These are phyloP conservation scores for Xestobium rufovillosum DNA, from an alignment of 2,888 invertebrate species.

Conservation along the genomic window DNA sequence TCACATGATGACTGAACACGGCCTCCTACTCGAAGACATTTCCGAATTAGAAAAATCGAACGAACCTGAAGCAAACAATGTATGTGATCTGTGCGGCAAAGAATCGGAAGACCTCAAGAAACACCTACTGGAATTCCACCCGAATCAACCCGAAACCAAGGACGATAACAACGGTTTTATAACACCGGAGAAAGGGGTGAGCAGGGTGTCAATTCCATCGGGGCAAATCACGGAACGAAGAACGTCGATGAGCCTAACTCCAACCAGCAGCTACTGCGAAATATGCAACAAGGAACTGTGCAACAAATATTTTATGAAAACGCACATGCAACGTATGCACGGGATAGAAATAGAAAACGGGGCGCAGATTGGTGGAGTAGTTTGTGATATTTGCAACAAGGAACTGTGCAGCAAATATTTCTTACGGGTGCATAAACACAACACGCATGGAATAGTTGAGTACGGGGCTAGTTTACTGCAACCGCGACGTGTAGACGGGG, in stretches of 20 bases:
- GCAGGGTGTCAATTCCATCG: constrained; percentile 27
- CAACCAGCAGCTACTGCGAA: constrained; percentile 87
- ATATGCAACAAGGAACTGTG: constrained; percentile 98
- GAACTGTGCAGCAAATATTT: constrained; percentile 98
- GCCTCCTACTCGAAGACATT: constrained; percentile 45
- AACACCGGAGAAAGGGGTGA: constrained; percentile 44
- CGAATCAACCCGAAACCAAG: constrained; percentile 33
- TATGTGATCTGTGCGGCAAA: constrained; percentile 43
- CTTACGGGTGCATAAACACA: constrained; percentile 93
- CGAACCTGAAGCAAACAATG: constrained; percentile 36
- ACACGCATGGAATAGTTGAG: constrained; percentile 93
- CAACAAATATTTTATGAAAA: constrained; percentile 99
- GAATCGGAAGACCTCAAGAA: constrained; percentile 58
- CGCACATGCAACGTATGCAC: constrained; percentile 98
- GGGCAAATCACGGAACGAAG: constrained; percentile 45
- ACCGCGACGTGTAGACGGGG: constrained; percentile 41
- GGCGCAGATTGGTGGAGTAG: constrained; percentile 85
- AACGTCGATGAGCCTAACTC: constrained; percentile 55
- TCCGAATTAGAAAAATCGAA: constrained; percentile 36
- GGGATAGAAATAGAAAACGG: constrained; percentile 91
- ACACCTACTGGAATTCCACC: constrained; percentile 62
- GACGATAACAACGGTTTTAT: constrained; percentile 41
- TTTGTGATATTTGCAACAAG: constrained; percentile 96
- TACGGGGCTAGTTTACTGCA: constrained; percentile 52
- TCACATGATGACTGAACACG: constrained; percentile 63